Base-by-base conservation (phyloP, 2,113 vertebrate species). In the Caranx ignobilis region DNA sequence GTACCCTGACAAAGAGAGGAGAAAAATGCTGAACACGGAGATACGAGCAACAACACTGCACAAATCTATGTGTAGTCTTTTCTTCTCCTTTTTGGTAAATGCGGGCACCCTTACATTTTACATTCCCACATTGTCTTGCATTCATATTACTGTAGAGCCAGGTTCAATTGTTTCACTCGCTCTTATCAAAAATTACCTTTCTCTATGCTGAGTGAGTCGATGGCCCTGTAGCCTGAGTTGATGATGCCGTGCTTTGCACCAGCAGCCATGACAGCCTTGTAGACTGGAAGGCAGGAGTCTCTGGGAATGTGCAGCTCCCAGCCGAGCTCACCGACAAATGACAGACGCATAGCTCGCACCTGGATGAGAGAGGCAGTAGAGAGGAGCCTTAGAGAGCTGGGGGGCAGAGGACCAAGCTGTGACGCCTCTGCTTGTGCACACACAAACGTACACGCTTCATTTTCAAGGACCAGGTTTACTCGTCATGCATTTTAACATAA, bases 191-290 rank as follows among this genome's bases (percentile, higher is more conserved):
- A 5, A 5, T 75, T 54, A 98, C 98, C 98, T 96, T 99, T 99
- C 91, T 99, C 98, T 0, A 96, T 97, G 93, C 97, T 99, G 91
- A 99, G 96, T 0, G 97, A 98, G 92, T 99, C 98, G 0, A 99
- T 99, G 89, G 98, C 97, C 73, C 98, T 95, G 94, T 99, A 99
- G 60, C 97, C 97, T 0, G 97, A 97, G 2, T 99, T 97, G 90
- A 94, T 45, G 7, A 98, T 95, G 67, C 96, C 94, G 0, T 96
- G 93, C 77, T 93, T 95, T 79, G 95, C 94, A 0, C 98, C 98
- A 0, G 95, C 96, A 0, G 95, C 76, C 98, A 98, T 97, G 94
- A 99, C 94, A 0, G 97, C 96, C 0, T 19, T 88, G 88, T 98
- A 99, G 76, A 99, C 97, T 0, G 94, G 94, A 50, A 97, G 88